These are phyloP conservation scores for Bubo blakistoni DNA, from an alignment of 2,113 vertebrate genomes.

Conservation along the genomic window DNA sequence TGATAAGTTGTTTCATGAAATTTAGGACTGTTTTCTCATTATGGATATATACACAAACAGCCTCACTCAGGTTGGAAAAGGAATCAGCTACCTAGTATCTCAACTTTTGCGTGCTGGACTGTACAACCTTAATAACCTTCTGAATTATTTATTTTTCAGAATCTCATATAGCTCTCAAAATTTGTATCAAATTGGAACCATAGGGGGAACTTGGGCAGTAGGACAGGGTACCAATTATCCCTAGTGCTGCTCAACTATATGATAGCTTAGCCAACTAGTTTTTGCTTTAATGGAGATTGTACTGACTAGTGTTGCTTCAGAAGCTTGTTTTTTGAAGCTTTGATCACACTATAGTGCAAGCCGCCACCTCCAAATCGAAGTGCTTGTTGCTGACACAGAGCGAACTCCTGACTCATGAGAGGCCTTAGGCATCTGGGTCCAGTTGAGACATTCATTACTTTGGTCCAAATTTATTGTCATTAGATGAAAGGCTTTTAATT, in stretches of 20 bases:
- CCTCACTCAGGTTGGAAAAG: not conserved
- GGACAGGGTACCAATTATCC: not conserved
- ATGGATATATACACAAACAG: not conserved
- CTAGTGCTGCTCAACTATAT: not conserved
- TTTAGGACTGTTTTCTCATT: not conserved
- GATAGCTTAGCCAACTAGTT: not conserved
- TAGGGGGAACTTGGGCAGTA: not conserved
- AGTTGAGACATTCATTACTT: not conserved
- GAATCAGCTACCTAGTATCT: not conserved
- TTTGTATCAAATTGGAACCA: slow-evolving; percentile 9
- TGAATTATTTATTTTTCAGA: slow-evolving; percentile 29
- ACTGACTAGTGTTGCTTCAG: not conserved
- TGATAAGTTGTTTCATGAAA: not conserved
- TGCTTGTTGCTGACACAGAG: not conserved
- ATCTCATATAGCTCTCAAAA: not conserved
- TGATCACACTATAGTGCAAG: not conserved
- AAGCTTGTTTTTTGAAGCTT: not conserved
- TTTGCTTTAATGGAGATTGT: not conserved
- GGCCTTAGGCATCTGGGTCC: not conserved
- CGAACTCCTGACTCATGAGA: not conserved
- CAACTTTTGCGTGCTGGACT: not conserved
- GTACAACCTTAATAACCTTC: not conserved
- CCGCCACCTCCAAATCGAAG: not conserved
- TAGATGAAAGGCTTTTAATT: not conserved
- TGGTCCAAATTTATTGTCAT: not conserved